These are phyloP conservation scores for Chrysemys picta DNA, from an alignment of 2,113 vertebrate species.

Conservation along the genomic window DNA sequence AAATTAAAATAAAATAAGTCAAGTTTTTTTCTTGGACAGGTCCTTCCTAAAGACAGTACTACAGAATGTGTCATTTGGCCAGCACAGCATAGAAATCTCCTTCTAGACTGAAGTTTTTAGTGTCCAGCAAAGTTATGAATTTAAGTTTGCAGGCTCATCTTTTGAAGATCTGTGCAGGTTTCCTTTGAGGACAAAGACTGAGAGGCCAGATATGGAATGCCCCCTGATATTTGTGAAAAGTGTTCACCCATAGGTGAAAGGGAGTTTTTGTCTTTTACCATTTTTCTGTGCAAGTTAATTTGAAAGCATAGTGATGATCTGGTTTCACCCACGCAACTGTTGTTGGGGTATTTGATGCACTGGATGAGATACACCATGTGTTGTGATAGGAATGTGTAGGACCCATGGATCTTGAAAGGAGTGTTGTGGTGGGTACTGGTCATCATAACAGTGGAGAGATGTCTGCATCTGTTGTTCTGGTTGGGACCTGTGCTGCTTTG, in stretches of 20 bases:
- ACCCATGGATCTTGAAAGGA: background rate
- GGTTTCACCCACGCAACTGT: background rate
- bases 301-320: background rate
- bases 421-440: background rate
- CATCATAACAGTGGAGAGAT: background rate
- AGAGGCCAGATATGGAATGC: background rate
- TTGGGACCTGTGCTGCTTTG: background rate
- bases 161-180: background rate
- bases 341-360: background rate
- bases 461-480: background rate
- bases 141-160: background rate
- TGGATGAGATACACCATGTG: background rate
- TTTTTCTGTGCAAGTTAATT: background rate
- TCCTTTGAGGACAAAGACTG: background rate
- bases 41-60: background rate
- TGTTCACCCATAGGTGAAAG: too few relatives aligned
- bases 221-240: background rate
- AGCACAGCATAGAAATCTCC: background rate
- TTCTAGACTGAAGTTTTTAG: background rate
- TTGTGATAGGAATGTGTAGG: background rate
- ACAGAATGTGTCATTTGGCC: background rate
- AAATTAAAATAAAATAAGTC: conserved; percentile 60
- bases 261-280: background rate
- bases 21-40: conserved; percentile 43
- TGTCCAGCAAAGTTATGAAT: background rate